Conservation (phyloP, 2,797 vertebrate species). For the Sebastes trivittatus region DNA sequence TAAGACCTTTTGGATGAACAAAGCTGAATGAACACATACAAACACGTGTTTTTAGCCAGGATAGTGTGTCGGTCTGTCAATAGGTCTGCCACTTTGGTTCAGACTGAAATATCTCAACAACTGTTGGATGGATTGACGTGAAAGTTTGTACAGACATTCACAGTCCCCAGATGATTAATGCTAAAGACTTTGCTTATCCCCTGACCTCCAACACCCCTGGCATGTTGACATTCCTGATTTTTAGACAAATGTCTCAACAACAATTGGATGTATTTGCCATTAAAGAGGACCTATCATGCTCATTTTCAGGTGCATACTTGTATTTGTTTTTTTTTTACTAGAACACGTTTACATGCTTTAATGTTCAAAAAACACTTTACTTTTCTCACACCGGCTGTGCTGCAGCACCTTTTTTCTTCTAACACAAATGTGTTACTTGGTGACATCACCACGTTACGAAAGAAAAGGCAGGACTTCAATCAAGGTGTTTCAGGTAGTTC, state of each 20-base stretch:
- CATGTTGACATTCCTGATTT: neutral
- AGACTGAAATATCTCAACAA: neutral
- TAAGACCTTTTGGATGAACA: constrained; percentile 30
- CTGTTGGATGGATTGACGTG: neutral
- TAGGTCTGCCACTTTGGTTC: neutral
- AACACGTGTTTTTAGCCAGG: neutral
- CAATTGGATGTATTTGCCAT: neutral
- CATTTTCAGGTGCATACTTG: no score
- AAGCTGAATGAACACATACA: neutral
- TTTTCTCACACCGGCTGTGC: no score
- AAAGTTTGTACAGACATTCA: neutral
- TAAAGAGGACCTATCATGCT: neutral
- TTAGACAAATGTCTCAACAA: neutral
- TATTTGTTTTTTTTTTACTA: no score
- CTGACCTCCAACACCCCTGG: neutral
- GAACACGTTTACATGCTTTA: no score
- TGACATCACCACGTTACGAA: no score
- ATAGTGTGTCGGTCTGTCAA: neutral
- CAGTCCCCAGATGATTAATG: neutral
- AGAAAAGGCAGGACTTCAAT: no score
- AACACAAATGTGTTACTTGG: no score
- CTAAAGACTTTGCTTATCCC: neutral
- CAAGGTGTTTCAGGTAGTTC: no score
- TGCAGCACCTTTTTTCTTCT: no score
- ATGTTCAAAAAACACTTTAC: no score